Evolutionary conservation across 35 echinoderm and acorn worm species (phyloP).

Genomic region (Lytechinus variegatus): DNA sequence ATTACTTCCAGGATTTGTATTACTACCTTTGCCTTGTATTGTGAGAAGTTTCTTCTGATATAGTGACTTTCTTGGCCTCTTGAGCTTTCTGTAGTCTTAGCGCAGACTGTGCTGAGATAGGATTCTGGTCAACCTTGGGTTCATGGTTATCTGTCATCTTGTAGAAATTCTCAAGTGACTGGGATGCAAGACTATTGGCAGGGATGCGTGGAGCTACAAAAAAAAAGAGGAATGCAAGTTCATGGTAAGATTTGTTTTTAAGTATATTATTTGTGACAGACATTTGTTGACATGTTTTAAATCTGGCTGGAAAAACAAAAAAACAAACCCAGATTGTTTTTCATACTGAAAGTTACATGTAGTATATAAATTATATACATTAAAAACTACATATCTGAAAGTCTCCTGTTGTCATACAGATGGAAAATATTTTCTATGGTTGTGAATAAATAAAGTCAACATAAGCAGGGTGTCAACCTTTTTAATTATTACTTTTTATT

Average conservation of each 20-base stretch:
- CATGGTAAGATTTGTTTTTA: background rate
- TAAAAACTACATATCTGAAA: no score
- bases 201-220: constrained; percentile 7
- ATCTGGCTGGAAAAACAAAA: no score
- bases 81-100: background rate
- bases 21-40: background rate
- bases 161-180: constrained; percentile 59
- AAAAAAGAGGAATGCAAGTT: background rate
- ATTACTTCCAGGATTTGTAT: background rate
- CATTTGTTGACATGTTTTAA: no score
- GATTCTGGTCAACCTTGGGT: constrained; percentile 46
- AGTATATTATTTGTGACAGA: background rate
- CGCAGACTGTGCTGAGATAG: constrained; percentile 23
- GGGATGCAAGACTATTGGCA: constrained; percentile 54
- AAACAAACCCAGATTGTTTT: no score
- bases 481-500: no score
- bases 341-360: no score
- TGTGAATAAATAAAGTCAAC: no score
- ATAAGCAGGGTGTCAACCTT: no score
- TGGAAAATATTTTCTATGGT: no score
- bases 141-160: constrained; percentile 51
- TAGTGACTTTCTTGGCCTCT: constrained; percentile 31
- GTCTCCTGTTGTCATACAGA: no score
- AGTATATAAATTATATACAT: no score
- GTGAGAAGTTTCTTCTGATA: background rate